A percentile compares a stretch with the other conserved stretches of the same genome.
phyloP scores from a whole-genome alignment of 2,888 invertebrate species.

The Eurytoma californica region DNA sequence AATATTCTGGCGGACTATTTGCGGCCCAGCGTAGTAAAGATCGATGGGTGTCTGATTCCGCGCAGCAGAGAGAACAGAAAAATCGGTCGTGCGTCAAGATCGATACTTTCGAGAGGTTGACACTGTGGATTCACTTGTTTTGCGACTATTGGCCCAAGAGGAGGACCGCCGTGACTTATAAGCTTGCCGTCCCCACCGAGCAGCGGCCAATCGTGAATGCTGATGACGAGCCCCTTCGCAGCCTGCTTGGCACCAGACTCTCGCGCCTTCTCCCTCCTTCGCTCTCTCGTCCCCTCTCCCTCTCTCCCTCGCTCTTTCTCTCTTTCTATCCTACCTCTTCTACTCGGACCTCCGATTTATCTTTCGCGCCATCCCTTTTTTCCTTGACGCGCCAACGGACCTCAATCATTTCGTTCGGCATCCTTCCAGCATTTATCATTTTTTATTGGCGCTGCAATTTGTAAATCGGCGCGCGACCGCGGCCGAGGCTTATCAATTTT shows the following conservation, averaged over 20 bases:
- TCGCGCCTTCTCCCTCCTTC: slow-evolving; percentile 18
- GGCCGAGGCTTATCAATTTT: slow-evolving; percentile 31
- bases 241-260: slow-evolving; percentile 73
- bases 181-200: slow-evolving; percentile 71
- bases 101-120: slow-evolving; percentile 37
- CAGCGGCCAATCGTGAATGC: slow-evolving; percentile 63
- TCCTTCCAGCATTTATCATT: slow-evolving; percentile 14
- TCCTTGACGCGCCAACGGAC: neutral
- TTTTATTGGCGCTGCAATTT: slow-evolving; percentile 1
- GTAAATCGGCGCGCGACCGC: slow-evolving; percentile 12
- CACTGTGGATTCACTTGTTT: slow-evolving; percentile 68
- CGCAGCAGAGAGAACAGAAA: neutral
- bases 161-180: slow-evolving; percentile 72
- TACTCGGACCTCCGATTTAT: too few species aligned
- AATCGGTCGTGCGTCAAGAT: slow-evolving; percentile 1
- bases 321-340: neutral
- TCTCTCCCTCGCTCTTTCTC: neutral
- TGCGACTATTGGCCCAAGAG: slow-evolving; percentile 71
- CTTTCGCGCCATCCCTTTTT: neutral
- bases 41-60: neutral
- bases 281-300: slow-evolving; percentile 2
- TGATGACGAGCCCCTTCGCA: slow-evolving; percentile 72
- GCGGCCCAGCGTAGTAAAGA: neutral
- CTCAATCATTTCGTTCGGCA: slow-evolving; percentile 22
- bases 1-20: neutral